phyloP scores from a whole-genome alignment of 2,888 invertebrate genomes.

The Parnassius mnemosyne region DNA sequence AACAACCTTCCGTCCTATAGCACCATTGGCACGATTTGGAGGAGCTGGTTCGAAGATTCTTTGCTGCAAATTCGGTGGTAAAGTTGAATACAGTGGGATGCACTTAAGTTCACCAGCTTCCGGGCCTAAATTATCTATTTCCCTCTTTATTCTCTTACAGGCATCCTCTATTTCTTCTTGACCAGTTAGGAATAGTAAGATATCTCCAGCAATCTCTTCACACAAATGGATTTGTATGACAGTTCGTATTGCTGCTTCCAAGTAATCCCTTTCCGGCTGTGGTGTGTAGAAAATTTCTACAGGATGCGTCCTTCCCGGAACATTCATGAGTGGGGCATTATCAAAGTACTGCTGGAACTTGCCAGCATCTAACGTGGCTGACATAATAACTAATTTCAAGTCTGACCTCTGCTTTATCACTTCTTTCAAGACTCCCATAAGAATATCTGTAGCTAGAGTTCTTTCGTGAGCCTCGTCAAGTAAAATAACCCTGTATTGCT shows the following conservation, averaged over 20 bases:
- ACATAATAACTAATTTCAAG: conserved; percentile 99
- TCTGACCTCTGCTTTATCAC: conserved; percentile 95
- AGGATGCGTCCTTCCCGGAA: conserved; percentile 86
- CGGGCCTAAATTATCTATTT: conserved; percentile 96
- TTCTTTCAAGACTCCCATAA: conserved; percentile 99
- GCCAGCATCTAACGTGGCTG: conserved; percentile 98
- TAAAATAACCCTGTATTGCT: conserved; percentile 96
- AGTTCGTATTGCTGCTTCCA: conserved; percentile 99
- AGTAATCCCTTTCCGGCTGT: conserved; percentile 97
- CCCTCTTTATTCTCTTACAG: conserved; percentile 97
- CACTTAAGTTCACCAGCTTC: conserved; percentile 98
- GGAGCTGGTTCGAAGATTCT: conserved; percentile 98
- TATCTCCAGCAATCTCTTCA: conserved; percentile 94
- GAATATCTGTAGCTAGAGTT: conserved; percentile 97
- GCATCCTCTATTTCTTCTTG: conserved; percentile 99
- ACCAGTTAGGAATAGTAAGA: conserved; percentile 90
- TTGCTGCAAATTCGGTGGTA: conserved; percentile 98
- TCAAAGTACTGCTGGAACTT: conserved; percentile 99
- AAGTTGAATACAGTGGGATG: conserved; percentile 98
- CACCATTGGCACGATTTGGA: conserved; percentile 92
- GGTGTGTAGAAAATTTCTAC: conserved; percentile 97
- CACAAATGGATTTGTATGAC: conserved; percentile 98
- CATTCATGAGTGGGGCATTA: conserved; percentile 98
- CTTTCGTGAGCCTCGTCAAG: conserved; percentile 99
- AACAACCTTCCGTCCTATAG: conserved; percentile 94